Evolutionary conservation across 2,888 invertebrate species (phyloP), one percentile per base, ranked within the genome.

Genomic region (Steinernema scapterisci): DNA sequence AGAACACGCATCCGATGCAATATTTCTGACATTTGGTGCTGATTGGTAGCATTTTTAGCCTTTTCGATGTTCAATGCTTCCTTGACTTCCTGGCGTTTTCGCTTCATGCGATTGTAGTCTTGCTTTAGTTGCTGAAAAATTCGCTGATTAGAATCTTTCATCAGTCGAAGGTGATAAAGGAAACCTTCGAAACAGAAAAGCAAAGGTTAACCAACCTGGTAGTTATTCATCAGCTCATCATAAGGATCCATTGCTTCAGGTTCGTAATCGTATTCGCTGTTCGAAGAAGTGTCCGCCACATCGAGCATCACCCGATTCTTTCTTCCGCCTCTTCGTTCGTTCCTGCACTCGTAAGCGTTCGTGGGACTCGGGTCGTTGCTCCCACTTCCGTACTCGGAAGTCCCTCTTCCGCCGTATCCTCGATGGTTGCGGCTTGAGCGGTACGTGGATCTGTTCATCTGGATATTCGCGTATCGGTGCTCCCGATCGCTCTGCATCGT

Each of bases 321-420:
- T n/a, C 63, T 63, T 63, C 31, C 63, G 16, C 27, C 23, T 31
- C 63, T 63, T 31, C 63, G 63, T 11, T 63, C 63, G 31, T 31
- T 3, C 38, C 63, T 25, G 7, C 16, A 31, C 3, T 63, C 27
- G 31, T 38, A 63, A 16, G 38, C 31, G 11, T 21, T 52, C 16
- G 63, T 63, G 5, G 63, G 63, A 38, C 63, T 63, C 16, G 63
- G 63, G 31, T 63, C 63, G 31, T 63, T 63, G 38, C 63, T 63
- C 19, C 63, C 63, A 16, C 63, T 63, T 19, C 27, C 63, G 19
- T 63, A 63, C 31, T 63, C 63, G 1, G 31, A 31, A 25, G 63
- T 63, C 27, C 63, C 31, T 13, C 63, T 23, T 16, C 25, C 31
- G 16, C 63, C 63, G 63, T 63, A 63, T 1, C 63, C 63, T 2